Evolutionary conservation across 2,797 vertebrate genomes (phyloP).

Genomic region (Enoplosus armatus): DNA sequence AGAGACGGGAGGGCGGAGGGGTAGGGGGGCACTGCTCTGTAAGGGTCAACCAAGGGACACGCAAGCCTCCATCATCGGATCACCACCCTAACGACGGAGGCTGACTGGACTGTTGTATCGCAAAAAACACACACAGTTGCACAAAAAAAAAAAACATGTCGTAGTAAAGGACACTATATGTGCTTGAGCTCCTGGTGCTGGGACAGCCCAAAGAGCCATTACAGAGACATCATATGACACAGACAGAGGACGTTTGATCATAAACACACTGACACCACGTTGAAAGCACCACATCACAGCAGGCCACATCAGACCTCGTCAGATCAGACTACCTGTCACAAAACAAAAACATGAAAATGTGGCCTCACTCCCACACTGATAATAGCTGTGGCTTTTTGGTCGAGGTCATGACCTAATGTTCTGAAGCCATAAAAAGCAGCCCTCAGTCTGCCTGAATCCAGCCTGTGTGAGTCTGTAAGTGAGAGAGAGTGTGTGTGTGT

Average conservation of each 20-base stretch:
- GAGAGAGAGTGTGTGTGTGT: background rate
- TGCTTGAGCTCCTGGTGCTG: constrained; percentile 24
- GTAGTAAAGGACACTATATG: constrained; percentile 17
- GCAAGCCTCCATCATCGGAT: constrained; percentile 69
- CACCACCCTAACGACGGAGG: constrained; percentile 63
- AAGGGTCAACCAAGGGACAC: constrained; percentile 84
- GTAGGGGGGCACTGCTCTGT: constrained; percentile 61
- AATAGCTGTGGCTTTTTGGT: constrained; percentile 67
- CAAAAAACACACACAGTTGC: constrained; percentile 20
- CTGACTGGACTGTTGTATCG: constrained; percentile 50
- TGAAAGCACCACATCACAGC: constrained; percentile 42
- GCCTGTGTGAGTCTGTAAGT: constrained; percentile 25
- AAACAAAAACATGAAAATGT: constrained; percentile 61
- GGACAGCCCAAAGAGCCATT: constrained; percentile 37
- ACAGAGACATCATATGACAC: constrained; percentile 35
- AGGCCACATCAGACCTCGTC: constrained; percentile 44
- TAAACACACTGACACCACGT: constrained; percentile 17
- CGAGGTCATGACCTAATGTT: constrained; percentile 76
- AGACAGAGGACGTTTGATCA: constrained; percentile 33
- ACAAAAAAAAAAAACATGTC: constrained; percentile 15
- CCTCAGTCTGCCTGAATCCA: constrained; percentile 61
- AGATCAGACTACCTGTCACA: constrained; percentile 70
- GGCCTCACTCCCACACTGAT: constrained; percentile 57
- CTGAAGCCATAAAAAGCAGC: constrained; percentile 77
- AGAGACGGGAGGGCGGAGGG: constrained; percentile 38